Evolutionary conservation across 2,888 invertebrate species (phyloP), one percentile per base, ranked within the genome.

Genomic region (Nomada fabriciana): DNA sequence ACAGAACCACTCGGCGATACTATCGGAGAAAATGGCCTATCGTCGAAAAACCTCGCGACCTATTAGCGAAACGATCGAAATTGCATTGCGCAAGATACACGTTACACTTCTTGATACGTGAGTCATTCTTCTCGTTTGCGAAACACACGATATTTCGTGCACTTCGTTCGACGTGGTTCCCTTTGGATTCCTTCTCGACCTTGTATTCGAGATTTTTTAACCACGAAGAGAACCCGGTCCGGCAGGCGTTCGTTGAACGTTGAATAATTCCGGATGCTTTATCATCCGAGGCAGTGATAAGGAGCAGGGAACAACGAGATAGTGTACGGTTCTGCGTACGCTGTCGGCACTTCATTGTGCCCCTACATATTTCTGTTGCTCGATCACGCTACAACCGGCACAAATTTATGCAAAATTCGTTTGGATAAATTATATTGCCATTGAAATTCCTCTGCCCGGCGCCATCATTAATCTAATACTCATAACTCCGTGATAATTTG

Each of bases 181-280:
- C 0, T 47, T 47, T 0, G 47, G 47, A 47, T 47, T 47, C 47
- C 3, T 47, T 47, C 47, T 15, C 47, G 47, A 47, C 47, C 47
- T 75, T 42, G 10, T 73, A 25, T 59, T 11, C 20, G 23, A 61
- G 25, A 25, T 57, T 69, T 20, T 25, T 59, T 59, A 47, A 20
- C n/a, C 9, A 15, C 3, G 47, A 7, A 5, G 25, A 5, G 18
- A 57, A 29, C 29, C 20, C 4, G 61, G 61, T 65, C 70, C 61
- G 63, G 1, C 47, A 43, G 67, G 47, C 63, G 76, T 76, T 61
- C 67, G 80, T 80, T 60, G 79, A 82, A 82, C 82, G 77, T 71
- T 80, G 75, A 81, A 72, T 61, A 86, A 86, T 84, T 88, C 88
- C 87, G 88, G 84, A 88, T 86, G 88, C 77, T 82, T 87, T 88